Percentiles rank a stretch among this genome's conserved stretches.
These are phyloP conservation scores for Antheraea mylitta DNA, from an alignment of 1,140 invertebrate genomes.

Conservation along the genomic window DNA sequence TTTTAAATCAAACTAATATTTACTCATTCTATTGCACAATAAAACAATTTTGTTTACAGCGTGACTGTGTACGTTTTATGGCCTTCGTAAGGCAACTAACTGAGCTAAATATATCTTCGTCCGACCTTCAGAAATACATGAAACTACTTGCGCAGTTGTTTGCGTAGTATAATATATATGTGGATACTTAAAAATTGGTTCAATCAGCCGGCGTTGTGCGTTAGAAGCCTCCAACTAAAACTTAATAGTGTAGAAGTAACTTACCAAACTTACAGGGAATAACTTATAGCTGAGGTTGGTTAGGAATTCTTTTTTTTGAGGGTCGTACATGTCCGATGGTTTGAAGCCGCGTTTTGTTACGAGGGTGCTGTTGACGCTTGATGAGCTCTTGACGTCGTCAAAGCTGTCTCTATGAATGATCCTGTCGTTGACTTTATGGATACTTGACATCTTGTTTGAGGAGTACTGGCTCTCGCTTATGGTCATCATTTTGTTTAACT, in stretches of 20 bases:
- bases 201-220: slow-evolving; percentile 17
- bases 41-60: not conserved
- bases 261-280: slow-evolving; percentile 89
- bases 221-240: slow-evolving; percentile 48
- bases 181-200: not conserved
- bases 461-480: slow-evolving; percentile 77
- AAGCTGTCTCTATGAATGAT: slow-evolving; percentile 72
- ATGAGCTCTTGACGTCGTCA: slow-evolving; percentile 70
- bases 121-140: not conserved
- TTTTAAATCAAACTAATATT: too few species aligned
- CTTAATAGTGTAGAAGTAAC: slow-evolving; percentile 57
- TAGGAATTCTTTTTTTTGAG: slow-evolving; percentile 88
- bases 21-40: not conserved
- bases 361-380: slow-evolving; percentile 70
- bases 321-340: slow-evolving; percentile 90
- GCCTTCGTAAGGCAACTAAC: not conserved
- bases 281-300: slow-evolving; percentile 86
- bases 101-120: not conserved
- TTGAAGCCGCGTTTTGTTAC: slow-evolving; percentile 86
- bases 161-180: slow-evolving; percentile 2
- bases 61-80: not conserved
- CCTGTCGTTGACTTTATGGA: slow-evolving; percentile 74
- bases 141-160: slow-evolving; percentile 2
- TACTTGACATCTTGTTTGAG: slow-evolving; percentile 74
- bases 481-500: slow-evolving; percentile 71